Evolutionary conservation across 2,113 vertebrate species (phyloP).

Genomic region (Athene cunicularia): DNA sequence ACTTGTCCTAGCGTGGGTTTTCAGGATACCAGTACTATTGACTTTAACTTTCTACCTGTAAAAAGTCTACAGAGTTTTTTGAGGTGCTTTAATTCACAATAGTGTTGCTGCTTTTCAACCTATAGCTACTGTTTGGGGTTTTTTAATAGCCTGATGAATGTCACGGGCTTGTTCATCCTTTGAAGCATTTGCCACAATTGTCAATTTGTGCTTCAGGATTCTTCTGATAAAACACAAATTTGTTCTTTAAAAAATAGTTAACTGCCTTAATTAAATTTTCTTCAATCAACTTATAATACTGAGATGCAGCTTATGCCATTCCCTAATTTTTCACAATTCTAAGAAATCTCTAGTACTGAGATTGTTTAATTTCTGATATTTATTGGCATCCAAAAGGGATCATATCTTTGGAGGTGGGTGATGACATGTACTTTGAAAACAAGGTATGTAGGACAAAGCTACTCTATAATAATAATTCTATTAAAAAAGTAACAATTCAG

Average conservation of each 20-base stretch:
- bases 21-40: neutral
- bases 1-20: neutral
- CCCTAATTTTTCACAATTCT: neutral
- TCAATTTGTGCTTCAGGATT: neutral
- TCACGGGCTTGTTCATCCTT: neutral
- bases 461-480: neutral
- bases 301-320: neutral
- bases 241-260: neutral
- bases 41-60: neutral
- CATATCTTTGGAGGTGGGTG: neutral
- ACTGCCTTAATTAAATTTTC: neutral
- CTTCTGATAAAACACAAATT: neutral
- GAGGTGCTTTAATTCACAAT: neutral
- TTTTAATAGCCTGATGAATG: neutral
- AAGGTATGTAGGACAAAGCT: neutral
- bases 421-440: neutral
- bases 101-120: neutral
- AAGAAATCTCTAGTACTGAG: neutral
- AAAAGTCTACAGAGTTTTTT: neutral
- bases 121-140: neutral
- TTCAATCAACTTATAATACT: neutral
- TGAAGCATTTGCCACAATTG: neutral
- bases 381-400: neutral
- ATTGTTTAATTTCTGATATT: neutral
- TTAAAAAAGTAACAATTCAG: accelerated